Base-by-base conservation (phyloP, 1,140 invertebrate species). In the Drosophila lacertosa region DNA sequence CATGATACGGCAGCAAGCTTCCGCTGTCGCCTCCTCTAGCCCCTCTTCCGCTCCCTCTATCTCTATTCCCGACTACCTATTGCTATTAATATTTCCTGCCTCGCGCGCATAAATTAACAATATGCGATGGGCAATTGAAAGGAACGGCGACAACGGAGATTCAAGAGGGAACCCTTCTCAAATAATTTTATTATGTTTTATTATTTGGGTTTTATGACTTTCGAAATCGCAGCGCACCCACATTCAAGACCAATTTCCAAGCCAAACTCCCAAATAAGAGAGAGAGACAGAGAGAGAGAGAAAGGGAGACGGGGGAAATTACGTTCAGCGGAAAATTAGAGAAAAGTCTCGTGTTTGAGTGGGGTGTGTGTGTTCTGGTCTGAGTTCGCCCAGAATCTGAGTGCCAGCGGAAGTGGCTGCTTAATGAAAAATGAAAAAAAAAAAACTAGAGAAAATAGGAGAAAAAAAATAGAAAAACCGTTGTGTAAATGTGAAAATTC, bases 71-170 rank as follows among this genome's bases (percentile, higher is more conserved):
- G 11, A 37, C 26, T 53, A 54, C 29, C 63, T 59, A 67, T 82
- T 76, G 74, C 76, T 63, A 86, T 84, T 84, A 84, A 86, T 84
- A 84, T 86, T 86, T 84, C 81, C 80, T 84, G 80, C 60, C 76
- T 76, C 80, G 81, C 77, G 80, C 73, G 81, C 80, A 86, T 84
- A 84, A 84, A 84, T 84, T 80, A 84, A 86, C 66, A 44, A 33
- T 60, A 32, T 47, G 45, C 24, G 57, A 44, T 44, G 18, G 39
- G 33, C 29, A 37, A 42, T 57, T 10, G 53, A 35, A 29, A 29
- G 7, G 26, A 29, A 29, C 26, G 7, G 2, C n/a, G 20, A 22
- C 20, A 22, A 4, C 20, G n/a, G n/a, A 22, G 20, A 2, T 22
- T 22, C 26, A 29, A 26, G 5, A 29, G 26, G 74, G 74, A 82